Conservation (phyloP, 1,140 invertebrate genomes). For the Aradophagus sp. region DNA sequence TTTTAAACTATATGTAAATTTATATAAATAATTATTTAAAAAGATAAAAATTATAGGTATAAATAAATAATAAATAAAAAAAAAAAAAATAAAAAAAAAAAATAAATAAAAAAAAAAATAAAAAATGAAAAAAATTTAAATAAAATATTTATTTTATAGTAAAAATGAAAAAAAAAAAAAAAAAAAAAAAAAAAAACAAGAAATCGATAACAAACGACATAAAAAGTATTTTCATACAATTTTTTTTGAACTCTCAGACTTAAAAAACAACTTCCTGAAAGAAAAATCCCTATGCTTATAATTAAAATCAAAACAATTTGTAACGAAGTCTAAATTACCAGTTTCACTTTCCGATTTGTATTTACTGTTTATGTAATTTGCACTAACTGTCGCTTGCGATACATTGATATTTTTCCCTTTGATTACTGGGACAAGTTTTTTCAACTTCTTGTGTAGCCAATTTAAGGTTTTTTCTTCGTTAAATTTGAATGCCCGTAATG, state of each 20-base stretch:
- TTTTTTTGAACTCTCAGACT: no score
- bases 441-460: constrained; percentile 83
- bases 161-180: neutral
- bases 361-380: constrained; percentile 81
- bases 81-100: no score
- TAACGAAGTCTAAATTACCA: constrained; percentile 9
- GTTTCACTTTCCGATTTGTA: constrained; percentile 37
- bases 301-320: constrained; percentile 1
- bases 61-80: no score
- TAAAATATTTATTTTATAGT: no score
- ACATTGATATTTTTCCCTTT: constrained; percentile 83
- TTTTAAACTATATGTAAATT: no score
- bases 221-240: no score
- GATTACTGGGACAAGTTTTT: constrained; percentile 78
- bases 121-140: no score
- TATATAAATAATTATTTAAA: no score
- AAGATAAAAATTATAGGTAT: no score
- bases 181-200: neutral
- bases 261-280: no score
- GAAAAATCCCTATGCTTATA: neutral
- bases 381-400: constrained; percentile 79
- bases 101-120: no score
- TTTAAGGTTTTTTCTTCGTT: constrained; percentile 83
- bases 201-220: no score
- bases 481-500: constrained; percentile 84